phyloP scores from a whole-genome alignment of 2,888 invertebrate genomes.

The Anarsia innoxiella region DNA sequence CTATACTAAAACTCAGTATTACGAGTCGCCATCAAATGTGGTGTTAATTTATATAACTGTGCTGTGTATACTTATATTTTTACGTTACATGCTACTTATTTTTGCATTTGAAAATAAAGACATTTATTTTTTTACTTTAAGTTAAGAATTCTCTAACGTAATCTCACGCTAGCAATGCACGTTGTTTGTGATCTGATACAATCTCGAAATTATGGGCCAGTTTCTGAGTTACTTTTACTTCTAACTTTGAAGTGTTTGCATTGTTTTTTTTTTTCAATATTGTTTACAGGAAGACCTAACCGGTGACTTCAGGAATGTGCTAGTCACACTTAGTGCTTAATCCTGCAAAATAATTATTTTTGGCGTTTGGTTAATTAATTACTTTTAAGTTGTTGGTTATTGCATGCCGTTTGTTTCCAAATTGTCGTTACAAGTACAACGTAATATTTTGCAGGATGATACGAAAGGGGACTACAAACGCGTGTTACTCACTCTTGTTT shows the following conservation, averaged over 20 bases:
- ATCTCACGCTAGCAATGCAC: conserved; percentile 44
- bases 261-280: conserved; percentile 51
- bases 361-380: conserved; percentile 29
- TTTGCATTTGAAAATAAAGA: conserved; percentile 46
- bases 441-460: conserved; percentile 78
- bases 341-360: conserved; percentile 55
- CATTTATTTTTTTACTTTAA: conserved; percentile 37
- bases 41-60: conserved; percentile 30
- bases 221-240: conserved; percentile 34
- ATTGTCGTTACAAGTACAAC: conserved; percentile 38
- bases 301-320: conserved; percentile 80
- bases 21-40: conserved; percentile 42
- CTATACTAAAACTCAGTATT: conserved; percentile 42
- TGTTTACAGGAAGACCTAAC: conserved; percentile 79
- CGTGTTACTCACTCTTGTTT: conserved; percentile 76
- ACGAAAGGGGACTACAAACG: conserved; percentile 82
- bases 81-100: conserved; percentile 19
- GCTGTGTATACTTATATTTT: conserved; percentile 34
- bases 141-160: conserved; percentile 26
- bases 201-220: conserved; percentile 61
- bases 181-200: conserved; percentile 32
- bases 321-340: conserved; percentile 76
- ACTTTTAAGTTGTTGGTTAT: conserved; percentile 42
- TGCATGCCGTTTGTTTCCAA: conserved; percentile 33
- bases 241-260: conserved; percentile 37